phyloP scores from a whole-genome alignment of 30 jellyfish, hydroid and myxozoan genomes.

The Calvadosia cruxmelitensis region DNA sequence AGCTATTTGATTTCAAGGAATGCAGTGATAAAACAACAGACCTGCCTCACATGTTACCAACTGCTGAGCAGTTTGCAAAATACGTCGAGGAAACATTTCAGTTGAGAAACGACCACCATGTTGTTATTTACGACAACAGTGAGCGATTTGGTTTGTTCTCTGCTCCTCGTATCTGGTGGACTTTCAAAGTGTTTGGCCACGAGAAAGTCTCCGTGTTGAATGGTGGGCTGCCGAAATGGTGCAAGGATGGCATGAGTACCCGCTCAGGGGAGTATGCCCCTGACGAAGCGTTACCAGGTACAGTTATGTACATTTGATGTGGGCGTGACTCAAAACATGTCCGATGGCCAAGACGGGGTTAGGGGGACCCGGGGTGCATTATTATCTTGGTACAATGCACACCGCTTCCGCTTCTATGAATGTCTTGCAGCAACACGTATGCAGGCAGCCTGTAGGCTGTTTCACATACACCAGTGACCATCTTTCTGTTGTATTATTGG shows the following conservation, averaged over 20 bases:
- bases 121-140: conserved; percentile 54
- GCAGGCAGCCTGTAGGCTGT: too few species aligned
- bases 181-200: conserved; percentile 68
- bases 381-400: too few species aligned
- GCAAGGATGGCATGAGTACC: conserved; percentile 24
- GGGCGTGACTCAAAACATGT: too few species aligned
- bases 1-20: conserved; percentile 41
- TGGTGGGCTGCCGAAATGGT: conserved; percentile 87
- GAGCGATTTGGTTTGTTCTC: conserved; percentile 49
- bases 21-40: conserved; percentile 48
- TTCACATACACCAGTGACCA: too few species aligned
- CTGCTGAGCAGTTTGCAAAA: conserved; percentile 20
- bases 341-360: too few species aligned
- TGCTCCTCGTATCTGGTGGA: conserved; percentile 94
- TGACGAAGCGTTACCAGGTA: conserved; percentile 49
- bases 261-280: conserved; percentile 23
- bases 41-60: conserved; percentile 71
- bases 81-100: conserved; percentile 44
- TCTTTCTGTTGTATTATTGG: too few species aligned
- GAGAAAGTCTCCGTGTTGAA: conserved; percentile 56
- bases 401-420: too few species aligned
- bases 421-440: too few species aligned
- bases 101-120: conserved; percentile 51
- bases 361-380: too few species aligned
- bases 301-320: not conserved